Evolutionary conservation across 2,888 invertebrate species (phyloP).

Genomic region (Acleris literana): DNA sequence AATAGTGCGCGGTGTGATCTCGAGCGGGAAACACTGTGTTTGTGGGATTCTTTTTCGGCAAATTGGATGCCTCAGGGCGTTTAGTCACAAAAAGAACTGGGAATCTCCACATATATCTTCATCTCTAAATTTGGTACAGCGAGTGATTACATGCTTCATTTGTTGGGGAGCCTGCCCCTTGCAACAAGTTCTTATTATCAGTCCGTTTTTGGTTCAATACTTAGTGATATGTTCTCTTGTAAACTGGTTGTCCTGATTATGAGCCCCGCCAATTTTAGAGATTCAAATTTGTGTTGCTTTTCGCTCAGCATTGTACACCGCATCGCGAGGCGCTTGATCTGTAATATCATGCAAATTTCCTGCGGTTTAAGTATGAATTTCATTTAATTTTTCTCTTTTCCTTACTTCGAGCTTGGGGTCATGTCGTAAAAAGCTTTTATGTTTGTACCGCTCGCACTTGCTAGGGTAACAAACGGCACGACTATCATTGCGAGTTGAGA

Average conservation of each 20-base stretch:
- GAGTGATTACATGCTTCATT: slow-evolving; percentile 70
- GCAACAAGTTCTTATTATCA: slow-evolving; percentile 12
- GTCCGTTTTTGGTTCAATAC: slow-evolving; percentile 10
- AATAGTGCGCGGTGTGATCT: slow-evolving; percentile 81
- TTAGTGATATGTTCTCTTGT: slow-evolving; percentile 27
- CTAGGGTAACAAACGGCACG: slow-evolving; percentile 68
- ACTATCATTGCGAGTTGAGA: slow-evolving; percentile 56
- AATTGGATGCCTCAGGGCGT: slow-evolving; percentile 80
- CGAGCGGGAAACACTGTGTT: slow-evolving; percentile 74
- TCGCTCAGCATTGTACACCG: slow-evolving; percentile 64
- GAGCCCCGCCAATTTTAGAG: slow-evolving; percentile 53
- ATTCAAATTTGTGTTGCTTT: slow-evolving; percentile 64
- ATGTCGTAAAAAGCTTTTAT: slow-evolving; percentile 71
- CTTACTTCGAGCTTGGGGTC: slow-evolving; percentile 63
- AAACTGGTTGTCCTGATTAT: slow-evolving; percentile 57
- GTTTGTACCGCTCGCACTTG: slow-evolving; percentile 60
- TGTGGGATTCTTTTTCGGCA: slow-evolving; percentile 80
- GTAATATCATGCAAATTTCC: slow-evolving; percentile 78
- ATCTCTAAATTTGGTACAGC: slow-evolving; percentile 52
- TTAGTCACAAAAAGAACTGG: slow-evolving; percentile 69
- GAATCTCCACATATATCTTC: slow-evolving; percentile 46
- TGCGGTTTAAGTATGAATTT: slow-evolving; percentile 70
- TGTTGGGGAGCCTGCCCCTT: slow-evolving; percentile 13
- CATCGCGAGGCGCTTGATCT: slow-evolving; percentile 59
- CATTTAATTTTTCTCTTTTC: slow-evolving; percentile 66